Base-by-base conservation (phyloP, 2,888 invertebrate species). In the Luperina testacea region DNA sequence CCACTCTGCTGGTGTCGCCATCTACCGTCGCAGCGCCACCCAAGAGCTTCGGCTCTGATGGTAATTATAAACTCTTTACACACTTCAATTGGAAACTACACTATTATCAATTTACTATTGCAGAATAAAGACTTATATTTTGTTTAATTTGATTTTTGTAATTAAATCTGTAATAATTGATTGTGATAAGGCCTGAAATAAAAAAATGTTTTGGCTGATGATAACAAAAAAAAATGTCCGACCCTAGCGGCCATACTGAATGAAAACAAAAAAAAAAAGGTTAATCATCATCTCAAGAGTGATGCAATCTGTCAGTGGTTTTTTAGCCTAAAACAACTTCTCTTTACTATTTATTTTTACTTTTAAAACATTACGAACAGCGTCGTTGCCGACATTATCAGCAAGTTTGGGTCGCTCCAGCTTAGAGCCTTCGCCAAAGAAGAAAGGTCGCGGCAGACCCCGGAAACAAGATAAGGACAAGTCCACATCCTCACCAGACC, bases 371-470 rank as follows among this genome's bases (percentile, higher is more conserved):
- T 86, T 82, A 85, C 67, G 45, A 77, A 42, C 89, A 96, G 96
- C 96, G 7, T 91, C 94, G 0, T 85, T 97, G 85, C 96, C 96
- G 1, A 96, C 96, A 2, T 86, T 97, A 69, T 96, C 96, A 24
- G 96, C 96, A 32, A 96, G 96, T 80, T 78, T 96, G 80, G 95
- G 95, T 38, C 91, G 94, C 2, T 81, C 93, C 48, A 87, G 90
- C 5, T 74, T 92, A 64, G 95, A 94, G 59, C 79, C 88, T 1
- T 93, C 95, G 2, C 95, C 96, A 0, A 95, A 96, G 90, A 97
- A 97, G 91, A 97, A 97, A 63, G 97, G 96, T 2, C 94, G 97
- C 61, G 97, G 97, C 11, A 88, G 97, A 15, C 97, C 97, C 2
- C 90, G 96, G 84, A 97, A 97, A 81, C 94, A 93, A 68, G 95